Evolutionary conservation across 2,797 vertebrate species (phyloP).

Genomic region (Platyrinchus mystaceus): DNA sequence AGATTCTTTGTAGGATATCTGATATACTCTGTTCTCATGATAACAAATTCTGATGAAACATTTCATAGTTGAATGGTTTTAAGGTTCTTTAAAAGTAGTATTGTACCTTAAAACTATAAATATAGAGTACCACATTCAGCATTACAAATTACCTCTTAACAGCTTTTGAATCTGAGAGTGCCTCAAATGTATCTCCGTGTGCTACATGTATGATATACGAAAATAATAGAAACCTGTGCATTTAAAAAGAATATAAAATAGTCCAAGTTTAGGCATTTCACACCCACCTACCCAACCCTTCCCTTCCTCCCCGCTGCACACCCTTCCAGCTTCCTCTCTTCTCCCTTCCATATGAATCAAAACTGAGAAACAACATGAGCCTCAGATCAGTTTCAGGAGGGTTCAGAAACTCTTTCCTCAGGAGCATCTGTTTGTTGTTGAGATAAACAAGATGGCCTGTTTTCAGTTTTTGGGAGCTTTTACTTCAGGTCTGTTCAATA

Average conservation of each 20-base stretch:
- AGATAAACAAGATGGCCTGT: not conserved
- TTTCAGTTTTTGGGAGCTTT: not conserved
- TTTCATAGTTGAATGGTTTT: not conserved
- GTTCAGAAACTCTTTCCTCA: not conserved
- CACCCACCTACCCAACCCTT: not conserved
- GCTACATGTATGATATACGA: not conserved
- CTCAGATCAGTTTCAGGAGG: not conserved
- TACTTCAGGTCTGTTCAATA: not conserved
- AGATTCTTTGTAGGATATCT: not conserved
- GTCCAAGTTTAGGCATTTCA: not conserved
- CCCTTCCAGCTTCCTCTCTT: no score
- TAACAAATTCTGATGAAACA: not conserved
- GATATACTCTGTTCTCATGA: not conserved
- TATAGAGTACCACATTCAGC: accelerated
- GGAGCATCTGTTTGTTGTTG: not conserved
- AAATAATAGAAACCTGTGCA: not conserved
- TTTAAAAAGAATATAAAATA: not conserved
- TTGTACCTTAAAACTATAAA: not conserved
- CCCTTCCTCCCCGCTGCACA: no score
- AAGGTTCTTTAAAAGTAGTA: not conserved
- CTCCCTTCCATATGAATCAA: not conserved
- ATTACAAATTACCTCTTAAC: accelerated
- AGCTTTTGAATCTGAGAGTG: not conserved
- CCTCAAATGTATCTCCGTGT: not conserved
- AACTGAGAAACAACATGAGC: not conserved